phyloP scores from a whole-genome alignment of 1,140 invertebrate species.

The Pogonus chalceus region DNA sequence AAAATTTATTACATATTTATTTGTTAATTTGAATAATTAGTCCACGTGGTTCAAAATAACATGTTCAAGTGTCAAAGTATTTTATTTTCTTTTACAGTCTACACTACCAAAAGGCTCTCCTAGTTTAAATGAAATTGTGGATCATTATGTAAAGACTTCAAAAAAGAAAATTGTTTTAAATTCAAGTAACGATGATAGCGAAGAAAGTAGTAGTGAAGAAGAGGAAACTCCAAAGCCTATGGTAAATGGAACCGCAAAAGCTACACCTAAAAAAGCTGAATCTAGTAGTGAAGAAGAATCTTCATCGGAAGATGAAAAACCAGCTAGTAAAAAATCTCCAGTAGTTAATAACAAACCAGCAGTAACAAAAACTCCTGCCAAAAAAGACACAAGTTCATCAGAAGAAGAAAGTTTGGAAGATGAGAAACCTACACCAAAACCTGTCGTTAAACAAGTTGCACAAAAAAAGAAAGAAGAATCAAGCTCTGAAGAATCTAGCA shows the following conservation, averaged over 20 bases:
- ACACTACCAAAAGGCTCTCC: constrained; percentile 41
- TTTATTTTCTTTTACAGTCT: constrained; percentile 29
- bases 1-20: too few species aligned
- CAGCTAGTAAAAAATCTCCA: constrained; percentile 8
- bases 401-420: constrained; percentile 27
- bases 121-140: constrained; percentile 38
- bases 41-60: constrained; percentile 10
- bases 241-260: constrained; percentile 10
- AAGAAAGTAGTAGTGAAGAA: constrained; percentile 13
- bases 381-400: constrained; percentile 22
- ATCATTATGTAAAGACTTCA: constrained; percentile 39
- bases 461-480: constrained; percentile 22
- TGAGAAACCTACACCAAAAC: constrained; percentile 20
- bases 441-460: constrained; percentile 13
- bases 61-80: constrained; percentile 1
- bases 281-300: constrained; percentile 18
- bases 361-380: constrained; percentile 13
- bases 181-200: constrained; percentile 10
- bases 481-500: constrained; percentile 26
- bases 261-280: constrained; percentile 17
- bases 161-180: constrained; percentile 34
- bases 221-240: background rate
- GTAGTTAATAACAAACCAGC: constrained; percentile 9
- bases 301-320: constrained; percentile 18
- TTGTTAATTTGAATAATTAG: background rate